Conservation (phyloP, 2,888 invertebrate species). For the Cheilosia variabilis region DNA sequence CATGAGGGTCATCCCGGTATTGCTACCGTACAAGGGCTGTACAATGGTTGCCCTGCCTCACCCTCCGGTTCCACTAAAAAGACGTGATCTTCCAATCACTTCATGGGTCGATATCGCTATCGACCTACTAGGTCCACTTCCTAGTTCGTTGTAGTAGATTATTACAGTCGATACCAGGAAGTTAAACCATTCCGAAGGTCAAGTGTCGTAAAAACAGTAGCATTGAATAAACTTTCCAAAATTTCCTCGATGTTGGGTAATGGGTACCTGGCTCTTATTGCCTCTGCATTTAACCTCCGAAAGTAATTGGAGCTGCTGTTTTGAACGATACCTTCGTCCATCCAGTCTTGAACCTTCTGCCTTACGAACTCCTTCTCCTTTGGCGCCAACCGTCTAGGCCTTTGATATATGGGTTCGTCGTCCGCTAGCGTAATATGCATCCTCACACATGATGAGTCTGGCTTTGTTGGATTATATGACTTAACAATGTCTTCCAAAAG, state of each 20-base stretch:
- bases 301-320: slow-evolving; percentile 15
- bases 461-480: slow-evolving; percentile 11
- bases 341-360: slow-evolving; percentile 13
- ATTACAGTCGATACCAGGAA: too few species aligned
- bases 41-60: too few species aligned
- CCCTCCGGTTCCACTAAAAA: too few species aligned
- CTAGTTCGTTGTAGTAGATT: too few species aligned
- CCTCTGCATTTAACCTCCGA: not conserved
- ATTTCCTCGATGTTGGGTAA: not conserved
- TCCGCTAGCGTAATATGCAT: slow-evolving; percentile 13
- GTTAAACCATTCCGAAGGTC: not conserved
- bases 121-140: too few species aligned
- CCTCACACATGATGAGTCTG: not conserved
- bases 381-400: slow-evolving; percentile 4
- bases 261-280: not conserved
- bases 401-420: not conserved
- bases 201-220: slow-evolving; percentile 1
- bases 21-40: too few species aligned
- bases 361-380: slow-evolving; percentile 11
- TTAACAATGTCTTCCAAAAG: not conserved
- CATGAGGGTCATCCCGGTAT: too few species aligned
- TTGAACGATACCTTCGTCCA: slow-evolving; percentile 2
- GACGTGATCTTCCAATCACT: too few species aligned
- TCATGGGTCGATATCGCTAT: too few species aligned
- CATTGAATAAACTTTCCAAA: not conserved